Percentiles rank a stretch among this genome's conserved stretches.
These are phyloP conservation scores for Shinisaurus crocodilurus DNA, from an alignment of 2,113 vertebrate species.

Conservation along the genomic window DNA sequence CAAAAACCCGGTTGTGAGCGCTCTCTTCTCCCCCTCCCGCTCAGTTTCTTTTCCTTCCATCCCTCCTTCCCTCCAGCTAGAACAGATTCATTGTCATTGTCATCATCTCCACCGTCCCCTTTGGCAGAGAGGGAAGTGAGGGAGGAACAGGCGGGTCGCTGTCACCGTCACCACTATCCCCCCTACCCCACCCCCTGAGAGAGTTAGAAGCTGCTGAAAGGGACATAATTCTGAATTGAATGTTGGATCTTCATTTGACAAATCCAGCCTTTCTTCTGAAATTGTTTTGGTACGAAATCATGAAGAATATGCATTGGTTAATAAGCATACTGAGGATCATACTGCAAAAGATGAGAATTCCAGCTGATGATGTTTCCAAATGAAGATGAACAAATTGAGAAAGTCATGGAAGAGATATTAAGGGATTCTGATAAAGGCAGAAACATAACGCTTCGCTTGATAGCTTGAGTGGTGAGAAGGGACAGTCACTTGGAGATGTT, in stretches of 20 bases:
- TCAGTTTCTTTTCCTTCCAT: too few relatives aligned
- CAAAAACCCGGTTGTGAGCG: too few relatives aligned
- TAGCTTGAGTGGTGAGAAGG: constrained; percentile 12
- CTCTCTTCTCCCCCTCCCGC: too few relatives aligned
- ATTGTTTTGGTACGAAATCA: constrained; percentile 87
- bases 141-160: too few relatives aligned
- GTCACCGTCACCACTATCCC: too few relatives aligned
- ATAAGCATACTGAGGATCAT: constrained; percentile 80
- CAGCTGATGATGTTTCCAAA: constrained; percentile 91
- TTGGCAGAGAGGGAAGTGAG: too few relatives aligned
- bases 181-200: too few relatives aligned
- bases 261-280: constrained; percentile 86
- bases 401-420: constrained; percentile 93
- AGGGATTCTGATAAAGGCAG: constrained; percentile 82
- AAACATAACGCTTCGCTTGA: not conserved
- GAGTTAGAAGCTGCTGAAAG: too few relatives aligned
- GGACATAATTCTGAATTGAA: constrained; percentile 83
- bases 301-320: constrained; percentile 94
- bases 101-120: too few relatives aligned
- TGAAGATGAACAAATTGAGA: constrained; percentile 91
- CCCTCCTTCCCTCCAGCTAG: too few relatives aligned
- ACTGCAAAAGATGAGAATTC: constrained; percentile 82
- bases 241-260: constrained; percentile 84
- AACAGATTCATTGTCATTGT: too few relatives aligned
- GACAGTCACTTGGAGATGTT: constrained; percentile 52